Conservation (phyloP, 1,140 invertebrate genomes). For the Oedothorax gibbosus region DNA sequence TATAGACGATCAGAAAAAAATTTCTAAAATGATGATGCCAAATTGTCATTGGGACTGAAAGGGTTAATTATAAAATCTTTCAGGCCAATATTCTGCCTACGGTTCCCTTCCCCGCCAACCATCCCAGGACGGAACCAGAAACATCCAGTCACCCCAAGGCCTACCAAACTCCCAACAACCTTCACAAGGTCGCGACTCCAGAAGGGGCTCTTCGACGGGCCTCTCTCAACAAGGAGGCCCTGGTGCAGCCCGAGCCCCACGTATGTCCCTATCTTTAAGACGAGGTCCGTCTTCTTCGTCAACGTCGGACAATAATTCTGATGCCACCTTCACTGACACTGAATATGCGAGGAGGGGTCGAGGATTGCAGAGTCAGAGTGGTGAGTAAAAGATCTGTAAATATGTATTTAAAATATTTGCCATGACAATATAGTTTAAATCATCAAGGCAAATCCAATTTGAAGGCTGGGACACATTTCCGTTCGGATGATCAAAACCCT, state of each 20-base stretch:
- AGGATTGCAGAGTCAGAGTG: slow-evolving; percentile 43
- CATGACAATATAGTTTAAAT: not conserved
- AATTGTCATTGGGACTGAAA: too few species aligned
- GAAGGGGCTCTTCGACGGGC: slow-evolving; percentile 18
- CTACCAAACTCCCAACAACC: not conserved
- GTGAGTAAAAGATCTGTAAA: too few species aligned
- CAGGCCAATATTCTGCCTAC: slow-evolving; percentile 46
- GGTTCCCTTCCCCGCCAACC: slow-evolving; percentile 41
- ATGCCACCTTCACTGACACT: slow-evolving; percentile 61
- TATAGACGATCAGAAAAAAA: too few species aligned
- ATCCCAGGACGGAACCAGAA: slow-evolving; percentile 5
- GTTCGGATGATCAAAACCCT: too few species aligned
- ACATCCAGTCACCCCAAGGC: not conserved
- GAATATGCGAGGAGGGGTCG: slow-evolving; percentile 28
- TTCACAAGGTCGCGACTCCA: not conserved
- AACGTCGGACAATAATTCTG: slow-evolving; percentile 62
- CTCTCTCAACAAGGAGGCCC: not conserved
- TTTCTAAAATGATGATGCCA: too few species aligned
- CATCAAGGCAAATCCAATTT: too few species aligned
- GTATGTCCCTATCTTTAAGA: slow-evolving; percentile 52
- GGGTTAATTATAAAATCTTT: not conserved
- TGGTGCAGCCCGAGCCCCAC: not conserved
- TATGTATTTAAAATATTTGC: not conserved
- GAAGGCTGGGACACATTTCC: too few species aligned
- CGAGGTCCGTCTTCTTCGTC: slow-evolving; percentile 61